Conservation (phyloP, 2,888 invertebrate genomes). For the Stratiomys singularior region DNA sequence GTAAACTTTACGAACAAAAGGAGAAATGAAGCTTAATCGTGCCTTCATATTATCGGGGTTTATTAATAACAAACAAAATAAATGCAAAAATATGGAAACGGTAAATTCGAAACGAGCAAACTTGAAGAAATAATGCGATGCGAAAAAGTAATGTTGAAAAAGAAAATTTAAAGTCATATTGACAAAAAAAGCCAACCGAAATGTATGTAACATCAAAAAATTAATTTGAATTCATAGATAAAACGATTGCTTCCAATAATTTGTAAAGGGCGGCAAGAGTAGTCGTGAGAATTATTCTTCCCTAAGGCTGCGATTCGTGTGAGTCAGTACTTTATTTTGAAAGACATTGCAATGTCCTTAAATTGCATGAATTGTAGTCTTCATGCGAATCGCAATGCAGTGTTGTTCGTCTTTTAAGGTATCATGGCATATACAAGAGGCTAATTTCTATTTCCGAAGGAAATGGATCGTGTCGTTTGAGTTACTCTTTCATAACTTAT, state of each 20-base stretch:
- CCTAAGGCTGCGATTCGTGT: too few relatives aligned
- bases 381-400: background rate
- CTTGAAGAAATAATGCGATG: too few relatives aligned
- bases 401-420: background rate
- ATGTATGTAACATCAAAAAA: background rate
- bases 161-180: background rate
- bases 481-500: background rate
- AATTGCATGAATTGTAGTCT: too few relatives aligned
- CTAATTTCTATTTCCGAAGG: background rate
- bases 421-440: background rate
- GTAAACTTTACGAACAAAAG: background rate
- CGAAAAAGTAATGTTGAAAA: background rate
- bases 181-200: background rate
- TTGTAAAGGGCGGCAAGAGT: background rate
- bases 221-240: background rate
- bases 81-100: background rate
- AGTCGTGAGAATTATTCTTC: too few relatives aligned
- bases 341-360: too few relatives aligned
- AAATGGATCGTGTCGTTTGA: background rate
- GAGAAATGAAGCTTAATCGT: constrained; percentile 29
- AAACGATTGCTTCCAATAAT: background rate
- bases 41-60: constrained; percentile 5
- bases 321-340: too few relatives aligned
- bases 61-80: background rate
- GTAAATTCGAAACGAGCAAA: too few relatives aligned